phyloP scores from a whole-genome alignment of 2,113 vertebrate genomes.

The Etia nguti region DNA sequence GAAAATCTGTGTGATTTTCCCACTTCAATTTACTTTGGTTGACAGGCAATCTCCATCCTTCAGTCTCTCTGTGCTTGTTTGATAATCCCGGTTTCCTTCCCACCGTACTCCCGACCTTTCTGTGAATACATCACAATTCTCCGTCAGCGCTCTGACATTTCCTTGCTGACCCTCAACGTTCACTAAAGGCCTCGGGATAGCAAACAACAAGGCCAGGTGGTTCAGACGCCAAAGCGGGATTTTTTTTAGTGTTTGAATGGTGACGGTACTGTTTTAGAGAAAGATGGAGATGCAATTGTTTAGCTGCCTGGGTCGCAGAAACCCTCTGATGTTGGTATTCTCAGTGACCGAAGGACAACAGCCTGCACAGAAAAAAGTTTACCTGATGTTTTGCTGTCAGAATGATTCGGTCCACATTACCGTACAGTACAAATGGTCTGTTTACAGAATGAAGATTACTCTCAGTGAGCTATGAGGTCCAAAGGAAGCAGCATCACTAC shows the following conservation, averaged over 20 bases:
- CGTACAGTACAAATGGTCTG: background rate
- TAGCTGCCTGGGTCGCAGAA: background rate
- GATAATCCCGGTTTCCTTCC: background rate
- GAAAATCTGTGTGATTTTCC: background rate
- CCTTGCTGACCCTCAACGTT: slow-evolving; percentile 21
- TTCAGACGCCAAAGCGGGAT: background rate
- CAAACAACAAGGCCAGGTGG: slow-evolving; percentile 2
- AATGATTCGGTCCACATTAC: background rate
- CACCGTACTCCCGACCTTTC: slow-evolving; percentile 44
- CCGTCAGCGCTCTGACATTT: slow-evolving; percentile 53
- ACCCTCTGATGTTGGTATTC: background rate
- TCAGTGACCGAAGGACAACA: background rate
- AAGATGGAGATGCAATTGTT: background rate
- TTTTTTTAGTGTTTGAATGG: background rate
- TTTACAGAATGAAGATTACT: background rate
- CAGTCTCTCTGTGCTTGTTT: background rate
- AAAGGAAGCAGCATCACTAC: background rate
- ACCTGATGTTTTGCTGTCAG: background rate
- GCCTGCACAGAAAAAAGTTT: background rate
- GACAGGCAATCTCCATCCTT: background rate
- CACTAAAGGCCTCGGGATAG: slow-evolving; percentile 6
- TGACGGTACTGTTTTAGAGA: background rate
- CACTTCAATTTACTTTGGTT: background rate
- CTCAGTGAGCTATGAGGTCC: background rate
- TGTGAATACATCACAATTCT: slow-evolving; percentile 46